These are phyloP conservation scores for Chymomyza fuscimana DNA, from an alignment of 2,888 invertebrate species.

Conservation along the genomic window DNA sequence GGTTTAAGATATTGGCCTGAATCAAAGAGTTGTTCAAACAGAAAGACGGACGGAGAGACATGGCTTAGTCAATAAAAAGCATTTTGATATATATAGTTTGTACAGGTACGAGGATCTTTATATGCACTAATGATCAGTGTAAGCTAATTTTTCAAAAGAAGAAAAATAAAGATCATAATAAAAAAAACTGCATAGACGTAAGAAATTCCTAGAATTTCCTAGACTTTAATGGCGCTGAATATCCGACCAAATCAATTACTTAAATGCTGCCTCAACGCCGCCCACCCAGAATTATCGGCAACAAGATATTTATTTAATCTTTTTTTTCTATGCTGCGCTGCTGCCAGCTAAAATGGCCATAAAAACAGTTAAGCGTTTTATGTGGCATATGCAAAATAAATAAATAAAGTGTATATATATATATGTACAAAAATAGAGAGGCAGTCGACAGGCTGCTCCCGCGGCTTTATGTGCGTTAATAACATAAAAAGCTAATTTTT, in stretches of 20 bases:
- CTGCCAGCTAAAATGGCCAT: slow-evolving; percentile 44
- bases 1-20: no score
- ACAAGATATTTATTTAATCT: not conserved
- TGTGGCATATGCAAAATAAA: slow-evolving; percentile 40
- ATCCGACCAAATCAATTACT: not conserved
- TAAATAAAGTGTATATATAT: slow-evolving; percentile 22
- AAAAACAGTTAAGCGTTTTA: slow-evolving; percentile 54
- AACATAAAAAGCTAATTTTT: slow-evolving; percentile 66
- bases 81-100: no score
- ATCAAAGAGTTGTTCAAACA: no score
- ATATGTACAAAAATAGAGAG: not conserved
- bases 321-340: not conserved
- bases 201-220: no score
- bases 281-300: not conserved
- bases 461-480: slow-evolving; percentile 58
- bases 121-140: no score
- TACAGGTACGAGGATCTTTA: no score
- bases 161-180: no score
- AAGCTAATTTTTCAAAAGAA: no score
- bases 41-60: no score
- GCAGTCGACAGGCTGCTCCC: not conserved
- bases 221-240: not conserved
- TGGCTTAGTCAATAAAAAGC: no score
- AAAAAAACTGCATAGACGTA: no score
- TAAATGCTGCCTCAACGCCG: not conserved